phyloP scores from a whole-genome alignment of 2,797 vertebrate species.

The Betta splendens region DNA sequence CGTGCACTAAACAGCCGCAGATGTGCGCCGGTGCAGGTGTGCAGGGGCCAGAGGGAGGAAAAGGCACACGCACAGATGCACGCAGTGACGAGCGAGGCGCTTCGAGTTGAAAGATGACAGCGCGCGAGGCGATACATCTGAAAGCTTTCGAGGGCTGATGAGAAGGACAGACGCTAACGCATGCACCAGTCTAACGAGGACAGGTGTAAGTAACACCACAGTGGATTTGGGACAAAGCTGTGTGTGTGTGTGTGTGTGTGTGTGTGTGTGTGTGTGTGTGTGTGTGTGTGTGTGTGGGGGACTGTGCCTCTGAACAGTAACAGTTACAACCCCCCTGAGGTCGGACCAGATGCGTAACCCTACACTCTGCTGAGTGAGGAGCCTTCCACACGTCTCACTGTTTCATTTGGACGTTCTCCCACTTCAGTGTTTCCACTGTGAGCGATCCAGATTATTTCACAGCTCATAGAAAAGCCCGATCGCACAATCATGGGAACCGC shows the following conservation, averaged over 20 bases:
- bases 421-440: constrained; percentile 59
- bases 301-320: constrained; percentile 44
- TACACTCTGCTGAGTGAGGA: constrained; percentile 56
- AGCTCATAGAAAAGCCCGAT: constrained; percentile 59
- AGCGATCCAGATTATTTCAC: constrained; percentile 68
- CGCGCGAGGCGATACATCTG: constrained; percentile 23
- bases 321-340: constrained; percentile 67
- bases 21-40: background rate
- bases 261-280: constrained; percentile 18
- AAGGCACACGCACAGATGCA: background rate
- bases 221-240: constrained; percentile 51
- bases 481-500: constrained; percentile 62
- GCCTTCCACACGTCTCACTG: constrained; percentile 55
- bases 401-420: constrained; percentile 69
- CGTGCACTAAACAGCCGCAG: background rate
- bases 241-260: too few relatives aligned
- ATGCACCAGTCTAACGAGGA: constrained; percentile 57
- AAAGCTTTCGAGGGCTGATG: constrained; percentile 19
- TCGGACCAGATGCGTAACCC: constrained; percentile 70
- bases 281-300: constrained; percentile 17
- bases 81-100: background rate
- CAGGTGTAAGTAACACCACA: constrained; percentile 67
- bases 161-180: constrained; percentile 9
- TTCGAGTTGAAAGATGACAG: constrained; percentile 18
- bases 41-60: background rate